Percentiles rank a stretch among this genome's conserved stretches.
Conservation (phyloP, 2,888 invertebrate genomes). For the Zonitis immaculata region DNA sequence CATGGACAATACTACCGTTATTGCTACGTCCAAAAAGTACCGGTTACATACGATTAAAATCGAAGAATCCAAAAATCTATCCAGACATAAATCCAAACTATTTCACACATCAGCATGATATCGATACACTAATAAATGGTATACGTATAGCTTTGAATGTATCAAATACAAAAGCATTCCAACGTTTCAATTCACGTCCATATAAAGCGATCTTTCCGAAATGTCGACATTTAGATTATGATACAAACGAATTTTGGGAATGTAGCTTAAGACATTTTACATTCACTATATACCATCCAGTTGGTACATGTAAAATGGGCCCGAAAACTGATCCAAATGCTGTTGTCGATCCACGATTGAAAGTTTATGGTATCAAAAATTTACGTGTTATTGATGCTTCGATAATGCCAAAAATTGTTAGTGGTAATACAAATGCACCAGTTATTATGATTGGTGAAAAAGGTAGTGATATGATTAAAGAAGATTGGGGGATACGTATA, state of each 20-base stretch:
- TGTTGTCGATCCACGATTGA: conserved; percentile 72
- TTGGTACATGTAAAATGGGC: conserved; percentile 85
- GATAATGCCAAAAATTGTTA: conserved; percentile 84
- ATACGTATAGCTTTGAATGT: conserved; percentile 78
- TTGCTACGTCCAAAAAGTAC: conserved; percentile 80
- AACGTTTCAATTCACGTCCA: conserved; percentile 72
- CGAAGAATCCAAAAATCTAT: conserved; percentile 73
- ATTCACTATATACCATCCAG: conserved; percentile 76
- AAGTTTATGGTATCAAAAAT: conserved; percentile 73
- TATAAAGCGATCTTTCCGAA: conserved; percentile 76
- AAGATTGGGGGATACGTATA: conserved; percentile 81
- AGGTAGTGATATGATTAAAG: conserved; percentile 82
- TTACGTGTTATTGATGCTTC: conserved; percentile 79
- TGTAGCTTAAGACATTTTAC: conserved; percentile 79
- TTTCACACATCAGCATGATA: conserved; percentile 78
- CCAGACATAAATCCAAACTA: conserved; percentile 92
- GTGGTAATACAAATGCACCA: conserved; percentile 87
- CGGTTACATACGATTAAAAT: conserved; percentile 80
- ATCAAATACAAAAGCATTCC: conserved; percentile 75
- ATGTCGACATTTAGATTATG: conserved; percentile 66
- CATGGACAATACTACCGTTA: conserved; percentile 79
- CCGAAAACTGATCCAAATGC: conserved; percentile 68
- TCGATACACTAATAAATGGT: conserved; percentile 73
- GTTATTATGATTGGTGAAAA: conserved; percentile 90
- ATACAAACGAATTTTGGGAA: conserved; percentile 82